Percentiles rank a stretch among this genome's conserved stretches.
Conservation (phyloP, 1,140 invertebrate genomes). For the Helicoverpa zea region DNA sequence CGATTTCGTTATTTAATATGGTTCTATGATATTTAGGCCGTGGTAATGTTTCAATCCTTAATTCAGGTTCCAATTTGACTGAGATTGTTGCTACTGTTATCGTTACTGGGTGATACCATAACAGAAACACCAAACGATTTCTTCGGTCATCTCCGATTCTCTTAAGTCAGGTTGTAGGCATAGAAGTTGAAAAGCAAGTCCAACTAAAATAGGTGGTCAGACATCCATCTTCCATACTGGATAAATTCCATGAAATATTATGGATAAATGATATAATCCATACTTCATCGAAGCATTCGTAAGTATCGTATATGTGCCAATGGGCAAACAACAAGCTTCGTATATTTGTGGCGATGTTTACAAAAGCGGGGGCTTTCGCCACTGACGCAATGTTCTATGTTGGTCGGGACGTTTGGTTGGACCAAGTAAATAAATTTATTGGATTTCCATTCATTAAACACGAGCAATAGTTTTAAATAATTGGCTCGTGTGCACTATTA, state of each 20-base stretch:
- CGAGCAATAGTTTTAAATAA: slow-evolving; percentile 3
- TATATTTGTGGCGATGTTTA: slow-evolving; percentile 81
- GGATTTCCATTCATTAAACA: slow-evolving; percentile 17
- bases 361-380: slow-evolving; percentile 65
- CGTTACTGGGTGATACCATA: background rate
- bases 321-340: slow-evolving; percentile 67
- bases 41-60: slow-evolving; percentile 12
- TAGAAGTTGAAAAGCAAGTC: no score
- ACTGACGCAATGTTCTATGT: slow-evolving; percentile 74
- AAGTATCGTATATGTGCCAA: slow-evolving; percentile 66
- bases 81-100: background rate
- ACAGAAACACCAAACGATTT: background rate
- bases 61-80: background rate
- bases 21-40: slow-evolving; percentile 28
- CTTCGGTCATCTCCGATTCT: no score
- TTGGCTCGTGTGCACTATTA: background rate
- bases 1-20: slow-evolving; percentile 71
- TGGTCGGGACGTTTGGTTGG: slow-evolving; percentile 37
- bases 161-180: no score
- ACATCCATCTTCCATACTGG: no score
- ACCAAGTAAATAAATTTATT: background rate
- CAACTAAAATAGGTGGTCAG: no score
- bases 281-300: slow-evolving; percentile 51
- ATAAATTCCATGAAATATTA: no score
- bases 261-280: background rate